These are phyloP conservation scores for Genyomyrus donnyi DNA, from an alignment of 2,113 vertebrate species.

Conservation along the genomic window DNA sequence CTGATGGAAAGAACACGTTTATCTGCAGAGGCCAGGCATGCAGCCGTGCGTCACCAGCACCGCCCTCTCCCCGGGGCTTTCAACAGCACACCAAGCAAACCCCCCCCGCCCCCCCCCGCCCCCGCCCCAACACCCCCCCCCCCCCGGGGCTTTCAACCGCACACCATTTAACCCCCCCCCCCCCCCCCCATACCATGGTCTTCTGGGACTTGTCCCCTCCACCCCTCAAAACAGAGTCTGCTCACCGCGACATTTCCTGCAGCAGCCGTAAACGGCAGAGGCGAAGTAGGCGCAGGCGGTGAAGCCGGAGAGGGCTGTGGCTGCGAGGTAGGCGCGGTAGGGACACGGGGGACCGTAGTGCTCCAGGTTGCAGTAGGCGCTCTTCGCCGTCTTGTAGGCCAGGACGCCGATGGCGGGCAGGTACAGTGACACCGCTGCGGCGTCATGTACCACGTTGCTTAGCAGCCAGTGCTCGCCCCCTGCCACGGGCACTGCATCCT, in stretches of 20 bases:
- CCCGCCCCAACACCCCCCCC: not conserved
- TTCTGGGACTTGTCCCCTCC: not conserved
- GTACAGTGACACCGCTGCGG: conserved; percentile 68
- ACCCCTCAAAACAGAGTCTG: conserved; percentile 51
- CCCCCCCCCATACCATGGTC: not conserved
- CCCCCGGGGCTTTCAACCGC: not conserved
- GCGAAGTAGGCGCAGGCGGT: conserved; percentile 71
- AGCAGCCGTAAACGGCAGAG: conserved; percentile 65
- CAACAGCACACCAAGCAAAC: not conserved
- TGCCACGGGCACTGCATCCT: conserved; percentile 78
- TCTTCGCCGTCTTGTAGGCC: conserved; percentile 70
- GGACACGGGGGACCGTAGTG: conserved; percentile 71
- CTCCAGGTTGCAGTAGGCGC: conserved; percentile 77
- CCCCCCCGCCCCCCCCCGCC: not conserved
- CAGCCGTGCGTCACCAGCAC: not conserved
- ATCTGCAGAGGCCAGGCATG: not conserved
- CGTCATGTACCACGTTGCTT: conserved; percentile 77
- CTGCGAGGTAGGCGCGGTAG: conserved; percentile 78
- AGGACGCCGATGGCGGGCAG: conserved; percentile 77
- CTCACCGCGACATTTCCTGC: conserved; percentile 69
- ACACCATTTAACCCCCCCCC: not conserved
- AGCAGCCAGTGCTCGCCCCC: conserved; percentile 76
- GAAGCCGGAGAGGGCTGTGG: conserved; percentile 75
- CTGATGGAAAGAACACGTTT: not conserved
- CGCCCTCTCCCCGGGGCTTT: not conserved